These are phyloP conservation scores for Ecdyonurus torrentis DNA, from an alignment of 2,888 invertebrate species.

Conservation along the genomic window DNA sequence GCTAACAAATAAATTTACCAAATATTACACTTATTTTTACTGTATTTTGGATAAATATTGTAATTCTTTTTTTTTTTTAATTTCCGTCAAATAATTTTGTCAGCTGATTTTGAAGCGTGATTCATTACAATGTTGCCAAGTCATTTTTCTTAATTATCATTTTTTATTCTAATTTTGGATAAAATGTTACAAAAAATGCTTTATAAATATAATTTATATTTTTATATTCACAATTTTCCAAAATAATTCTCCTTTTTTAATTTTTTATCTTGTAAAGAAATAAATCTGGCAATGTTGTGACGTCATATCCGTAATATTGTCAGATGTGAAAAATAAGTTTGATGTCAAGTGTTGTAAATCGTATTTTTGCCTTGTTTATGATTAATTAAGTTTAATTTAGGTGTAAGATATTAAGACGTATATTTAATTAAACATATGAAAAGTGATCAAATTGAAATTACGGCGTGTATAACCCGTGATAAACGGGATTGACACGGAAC, in stretches of 20 bases:
- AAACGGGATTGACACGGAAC: not conserved
- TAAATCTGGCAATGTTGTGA: not conserved
- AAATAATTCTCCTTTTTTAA: too few species aligned
- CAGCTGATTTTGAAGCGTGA: not conserved
- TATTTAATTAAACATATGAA: not conserved
- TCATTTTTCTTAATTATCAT: not conserved
- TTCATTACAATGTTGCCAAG: not conserved
- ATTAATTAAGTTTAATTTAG: not conserved
- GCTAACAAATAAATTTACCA: too few species aligned
- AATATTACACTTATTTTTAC: too few species aligned
- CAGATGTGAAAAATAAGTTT: not conserved
- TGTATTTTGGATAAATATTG: too few species aligned
- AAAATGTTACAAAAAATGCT: too few species aligned
- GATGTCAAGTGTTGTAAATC: not conserved
- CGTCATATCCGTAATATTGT: not conserved
- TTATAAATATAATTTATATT: too few species aligned
- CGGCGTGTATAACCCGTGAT: not conserved
- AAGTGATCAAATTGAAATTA: not conserved
- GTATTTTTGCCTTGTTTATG: not conserved
- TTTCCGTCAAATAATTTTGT: not conserved
- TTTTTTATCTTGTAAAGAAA: too few species aligned
- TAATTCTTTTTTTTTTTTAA: too few species aligned
- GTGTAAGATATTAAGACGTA: not conserved
- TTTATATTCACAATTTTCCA: too few species aligned
- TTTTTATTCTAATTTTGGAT: too few species aligned